Conservation (phyloP, 2,113 vertebrate species). For the Camelus bactrianus region DNA sequence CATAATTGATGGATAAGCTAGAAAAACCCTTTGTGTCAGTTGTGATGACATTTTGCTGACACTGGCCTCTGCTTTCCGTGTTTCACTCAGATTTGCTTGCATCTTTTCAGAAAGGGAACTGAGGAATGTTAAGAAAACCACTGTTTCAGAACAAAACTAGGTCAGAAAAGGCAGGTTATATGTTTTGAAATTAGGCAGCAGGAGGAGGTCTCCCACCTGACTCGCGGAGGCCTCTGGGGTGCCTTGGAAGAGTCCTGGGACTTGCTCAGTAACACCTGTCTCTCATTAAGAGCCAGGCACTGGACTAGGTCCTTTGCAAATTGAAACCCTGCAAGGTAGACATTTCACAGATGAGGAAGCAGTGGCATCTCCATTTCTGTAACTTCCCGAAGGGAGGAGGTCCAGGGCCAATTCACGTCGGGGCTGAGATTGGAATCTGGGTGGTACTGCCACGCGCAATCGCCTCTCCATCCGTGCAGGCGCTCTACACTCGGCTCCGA, state of each 20-base stretch:
- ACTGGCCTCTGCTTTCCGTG: background rate
- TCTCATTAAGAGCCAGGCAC: background rate
- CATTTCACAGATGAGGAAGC: background rate
- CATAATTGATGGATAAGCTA: background rate
- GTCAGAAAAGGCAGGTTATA: background rate
- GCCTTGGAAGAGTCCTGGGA: background rate
- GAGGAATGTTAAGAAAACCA: background rate
- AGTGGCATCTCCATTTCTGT: background rate
- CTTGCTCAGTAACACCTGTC: background rate
- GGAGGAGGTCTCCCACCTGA: background rate
- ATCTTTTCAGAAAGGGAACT: conserved; percentile 30
- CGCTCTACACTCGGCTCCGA: accelerated
- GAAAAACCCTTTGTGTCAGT: background rate
- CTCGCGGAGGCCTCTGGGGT: background rate
- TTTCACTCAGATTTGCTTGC: background rate
- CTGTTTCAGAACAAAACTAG: conserved; percentile 31
- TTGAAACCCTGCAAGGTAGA: background rate
- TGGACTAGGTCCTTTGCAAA: background rate
- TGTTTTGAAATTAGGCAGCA: background rate
- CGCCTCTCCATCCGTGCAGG: background rate
- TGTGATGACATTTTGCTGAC: conserved; percentile 55
- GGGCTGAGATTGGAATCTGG: background rate
- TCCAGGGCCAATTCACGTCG: background rate
- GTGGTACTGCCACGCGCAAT: background rate
- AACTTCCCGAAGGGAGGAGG: background rate